A percentile compares a stretch with the other conserved stretches of the same genome.
Conservation (phyloP, 2,888 invertebrate species). For the Isotomurus palustris region DNA sequence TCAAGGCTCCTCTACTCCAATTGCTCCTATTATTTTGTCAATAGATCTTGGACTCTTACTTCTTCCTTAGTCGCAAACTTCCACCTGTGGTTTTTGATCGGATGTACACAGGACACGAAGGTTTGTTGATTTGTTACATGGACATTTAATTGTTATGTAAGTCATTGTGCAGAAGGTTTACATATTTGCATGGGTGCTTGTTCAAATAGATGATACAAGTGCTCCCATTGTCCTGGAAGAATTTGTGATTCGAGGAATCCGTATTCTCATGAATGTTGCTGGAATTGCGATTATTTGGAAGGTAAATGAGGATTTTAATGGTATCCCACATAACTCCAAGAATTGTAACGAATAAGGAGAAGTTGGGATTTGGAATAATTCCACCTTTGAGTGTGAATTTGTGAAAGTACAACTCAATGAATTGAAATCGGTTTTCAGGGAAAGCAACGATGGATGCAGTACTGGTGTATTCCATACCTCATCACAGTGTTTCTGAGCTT, state of each 20-base stretch:
- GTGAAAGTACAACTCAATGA: too few species aligned
- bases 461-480: slow-evolving; percentile 26
- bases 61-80: slow-evolving; percentile 35
- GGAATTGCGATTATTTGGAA: slow-evolving; percentile 31
- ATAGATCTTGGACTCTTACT: slow-evolving; percentile 32
- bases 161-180: too few species aligned
- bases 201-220: slow-evolving; percentile 16
- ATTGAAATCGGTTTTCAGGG: slow-evolving; percentile 14
- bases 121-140: slow-evolving; percentile 14
- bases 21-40: too few species aligned
- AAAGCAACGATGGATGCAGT: slow-evolving; percentile 29
- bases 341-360: too few species aligned
- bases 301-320: too few species aligned
- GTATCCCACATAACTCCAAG: too few species aligned
- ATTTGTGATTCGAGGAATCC: slow-evolving; percentile 32
- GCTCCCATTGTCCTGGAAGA: slow-evolving; percentile 35
- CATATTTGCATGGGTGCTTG: not conserved
- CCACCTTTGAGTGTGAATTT: too few species aligned
- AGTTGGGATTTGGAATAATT: too few species aligned
- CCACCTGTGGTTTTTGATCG: slow-evolving; percentile 36
- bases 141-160: too few species aligned
- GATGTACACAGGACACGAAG: slow-evolving; percentile 35
- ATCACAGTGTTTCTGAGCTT: slow-evolving; percentile 22
- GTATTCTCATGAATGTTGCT: slow-evolving; percentile 28
- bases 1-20: too few species aligned